Evolutionary conservation across 1,140 invertebrate genomes (phyloP), one percentile per base, ranked within the genome.

Genomic region (Micrasema minimum): DNA sequence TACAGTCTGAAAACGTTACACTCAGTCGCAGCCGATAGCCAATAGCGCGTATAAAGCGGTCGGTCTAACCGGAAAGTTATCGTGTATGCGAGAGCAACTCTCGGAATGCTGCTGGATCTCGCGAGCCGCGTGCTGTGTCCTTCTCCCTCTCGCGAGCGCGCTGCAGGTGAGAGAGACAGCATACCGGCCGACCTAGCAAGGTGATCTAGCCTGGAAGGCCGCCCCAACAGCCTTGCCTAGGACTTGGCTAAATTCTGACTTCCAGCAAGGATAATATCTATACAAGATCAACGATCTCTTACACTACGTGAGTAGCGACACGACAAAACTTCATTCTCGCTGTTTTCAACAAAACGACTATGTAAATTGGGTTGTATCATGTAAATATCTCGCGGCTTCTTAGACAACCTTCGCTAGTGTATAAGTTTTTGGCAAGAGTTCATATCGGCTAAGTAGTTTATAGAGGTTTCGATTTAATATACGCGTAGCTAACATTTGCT

Each of bases 151-250:
- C 43, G 26, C 23, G 23, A 0, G 22, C 22, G 12, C 10, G 23
- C 26, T 12, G 37, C 9, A 1, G 20, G 1, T n/a, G 26, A 64
- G 59, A 6, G 43, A 26, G 59, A 64, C 43, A 41, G 10, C 2
- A 46, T 18, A 64, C 41, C 59, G 18, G 59, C 59, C 59, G 59
- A 64, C 59, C 59, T 64, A 64, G 59, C 59, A 64, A 64, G 59
- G 59, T 64, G 59, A 64, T 38, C 59, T 31, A 45, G 41, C 23
- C 43, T 62, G 59, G 41, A 64, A 64, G 59, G 59, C 59, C 59
- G 59, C 20, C n/a, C 23, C 12, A 11, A 26, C 26, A 31, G 59
- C 59, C 59, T 64, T 64, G 59, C 59, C 26, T 22, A 26, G 41
- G 43, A 64, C 53, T 37, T 31, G 2, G 37, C 55, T 59, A 59